Evolutionary conservation across 1,140 invertebrate species (phyloP), one percentile per base, ranked within the genome.

Genomic region (Lepidostoma basale): DNA sequence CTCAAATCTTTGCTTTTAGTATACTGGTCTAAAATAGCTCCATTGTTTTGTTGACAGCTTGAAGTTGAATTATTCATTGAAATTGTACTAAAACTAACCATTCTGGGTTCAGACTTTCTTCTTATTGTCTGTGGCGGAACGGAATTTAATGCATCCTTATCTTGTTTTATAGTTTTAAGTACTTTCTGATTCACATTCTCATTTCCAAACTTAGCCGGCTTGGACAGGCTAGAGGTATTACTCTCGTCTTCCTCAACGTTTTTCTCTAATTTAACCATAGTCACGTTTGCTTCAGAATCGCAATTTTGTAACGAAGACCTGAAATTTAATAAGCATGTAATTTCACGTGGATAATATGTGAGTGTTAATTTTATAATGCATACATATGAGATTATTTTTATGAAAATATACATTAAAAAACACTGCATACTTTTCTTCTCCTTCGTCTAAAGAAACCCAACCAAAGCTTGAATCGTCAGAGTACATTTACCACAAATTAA

Each of bases 401-500:
- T 6, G 54, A 12, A 23, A 26, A 30, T n/a, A 54, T 52, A 22
- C 14, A 26, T 22, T 12, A 36, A 62, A 60, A 20, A 22, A 62
- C 18, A 45, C 25, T 14, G 44, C 56, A 14, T 62, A 64, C 65
- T n/a, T 30, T 10, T 62, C 54, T 20, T 56, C 28, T 18, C 68
- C 28, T 67, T 70, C 47, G 28, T 74, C 54, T 12, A 22, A 26
- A 8, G 52, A 18, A 16, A 25, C 62, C 68, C 68, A 69, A 14
- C 68, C 68, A 49, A 69, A 69, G 47, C 68, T 69, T 36, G 33
- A 36, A 2, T 36, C 33, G 14, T 36, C 33, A 36, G 33, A 36
- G 14, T 36, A n/a, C 33, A 36, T 36, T 36, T n/a, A n/a, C n/a
- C n/a, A n/a, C n/a, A n/a, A n/a, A n/a, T n/a, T n/a, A n/a, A n/a